Evolutionary conservation across 2,113 vertebrate genomes (phyloP).

Genomic region (Microcebus murinus): DNA sequence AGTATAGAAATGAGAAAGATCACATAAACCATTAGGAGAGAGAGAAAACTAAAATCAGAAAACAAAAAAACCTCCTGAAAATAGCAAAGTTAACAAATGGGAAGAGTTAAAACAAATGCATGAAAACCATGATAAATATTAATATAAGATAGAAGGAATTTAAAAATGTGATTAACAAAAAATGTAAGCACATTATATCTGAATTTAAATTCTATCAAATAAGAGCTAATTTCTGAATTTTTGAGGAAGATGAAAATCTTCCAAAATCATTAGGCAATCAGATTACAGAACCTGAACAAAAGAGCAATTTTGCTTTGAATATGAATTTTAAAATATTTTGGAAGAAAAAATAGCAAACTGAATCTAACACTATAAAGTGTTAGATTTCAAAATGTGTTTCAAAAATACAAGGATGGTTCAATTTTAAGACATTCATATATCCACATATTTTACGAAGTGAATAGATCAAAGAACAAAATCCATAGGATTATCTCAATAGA

Average conservation of each 20-base stretch:
- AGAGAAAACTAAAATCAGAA: neutral
- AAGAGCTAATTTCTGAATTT: neutral
- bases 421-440: neutral
- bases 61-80: neutral
- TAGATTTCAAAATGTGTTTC: neutral
- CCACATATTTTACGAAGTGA: neutral
- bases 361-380: neutral
- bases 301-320: neutral
- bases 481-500: neutral
- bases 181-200: neutral
- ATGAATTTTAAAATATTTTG: neutral
- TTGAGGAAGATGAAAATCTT: neutral
- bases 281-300: neutral
- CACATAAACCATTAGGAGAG: neutral
- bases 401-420: neutral
- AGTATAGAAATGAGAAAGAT: neutral
- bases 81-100: neutral
- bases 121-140: neutral
- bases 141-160: neutral
- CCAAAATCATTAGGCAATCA: neutral
- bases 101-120: neutral
- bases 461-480: neutral
- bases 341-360: neutral
- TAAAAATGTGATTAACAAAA: neutral
- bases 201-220: neutral